phyloP scores from a whole-genome alignment of 2,888 invertebrate genomes.

The Brenthis hecate region DNA sequence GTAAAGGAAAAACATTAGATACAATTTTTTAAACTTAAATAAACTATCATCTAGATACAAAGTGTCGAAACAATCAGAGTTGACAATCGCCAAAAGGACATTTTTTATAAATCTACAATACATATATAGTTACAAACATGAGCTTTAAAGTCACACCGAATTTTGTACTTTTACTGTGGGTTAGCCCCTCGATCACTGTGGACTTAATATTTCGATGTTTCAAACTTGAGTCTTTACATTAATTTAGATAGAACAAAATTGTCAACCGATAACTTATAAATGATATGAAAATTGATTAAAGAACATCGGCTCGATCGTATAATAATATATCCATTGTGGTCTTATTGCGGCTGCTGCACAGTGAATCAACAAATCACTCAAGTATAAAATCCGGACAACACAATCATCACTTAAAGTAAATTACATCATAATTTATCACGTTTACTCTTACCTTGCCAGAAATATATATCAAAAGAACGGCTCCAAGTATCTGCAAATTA shows the following conservation, averaged over 20 bases:
- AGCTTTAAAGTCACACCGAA: conserved; percentile 77
- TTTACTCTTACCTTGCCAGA: conserved; percentile 59
- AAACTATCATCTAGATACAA: conserved; percentile 73
- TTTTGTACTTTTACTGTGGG: conserved; percentile 80
- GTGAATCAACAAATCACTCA: conserved; percentile 62
- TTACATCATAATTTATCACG: conserved; percentile 48
- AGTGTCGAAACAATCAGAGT: conserved; percentile 66
- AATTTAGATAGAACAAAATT: conserved; percentile 78
- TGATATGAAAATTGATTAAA: conserved; percentile 54
- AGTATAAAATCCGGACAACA: conserved; percentile 76
- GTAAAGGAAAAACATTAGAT: conserved; percentile 69
- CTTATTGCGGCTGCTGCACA: conserved; percentile 68
- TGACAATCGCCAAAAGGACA: conserved; percentile 69
- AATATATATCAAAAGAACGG: conserved; percentile 72
- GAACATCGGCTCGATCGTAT: conserved; percentile 62
- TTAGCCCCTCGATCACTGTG: conserved; percentile 77
- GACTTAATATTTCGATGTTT: conserved; percentile 81
- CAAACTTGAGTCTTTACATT: conserved; percentile 73
- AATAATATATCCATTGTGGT: conserved; percentile 75
- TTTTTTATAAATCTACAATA: conserved; percentile 59
- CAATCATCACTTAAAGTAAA: conserved; percentile 46
- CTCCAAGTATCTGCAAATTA: conserved; percentile 79
- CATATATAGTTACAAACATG: conserved; percentile 77
- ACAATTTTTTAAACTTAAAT: conserved; percentile 70
- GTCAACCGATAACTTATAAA: conserved; percentile 76